A percentile compares a stretch with the other conserved stretches of the same genome.
Evolutionary conservation across 2,888 invertebrate genomes (phyloP).

Genomic region (Tuberolachnus salignus): DNA sequence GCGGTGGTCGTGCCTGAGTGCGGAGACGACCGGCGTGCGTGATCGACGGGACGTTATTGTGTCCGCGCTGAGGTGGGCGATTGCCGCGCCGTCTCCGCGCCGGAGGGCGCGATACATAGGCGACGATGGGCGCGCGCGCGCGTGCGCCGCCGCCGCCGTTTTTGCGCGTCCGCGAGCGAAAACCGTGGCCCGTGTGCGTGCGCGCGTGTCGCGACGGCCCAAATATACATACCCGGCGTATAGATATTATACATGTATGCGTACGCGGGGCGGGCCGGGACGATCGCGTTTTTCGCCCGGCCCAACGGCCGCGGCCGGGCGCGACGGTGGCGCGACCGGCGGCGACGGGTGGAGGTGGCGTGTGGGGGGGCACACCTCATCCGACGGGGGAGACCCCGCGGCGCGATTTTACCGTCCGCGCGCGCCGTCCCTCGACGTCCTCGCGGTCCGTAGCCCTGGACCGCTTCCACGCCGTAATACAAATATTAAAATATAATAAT

Average conservation of each 20-base stretch:
- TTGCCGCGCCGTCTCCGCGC: background rate
- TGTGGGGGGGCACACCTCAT: no score
- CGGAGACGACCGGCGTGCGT: conserved; percentile 47
- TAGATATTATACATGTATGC: background rate
- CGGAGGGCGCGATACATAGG: background rate
- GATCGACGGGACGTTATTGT: conserved; percentile 51
- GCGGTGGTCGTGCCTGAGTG: background rate
- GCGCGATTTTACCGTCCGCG: no score
- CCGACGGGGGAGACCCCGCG: no score
- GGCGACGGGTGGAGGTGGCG: background rate
- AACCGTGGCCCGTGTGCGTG: background rate
- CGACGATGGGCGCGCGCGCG: background rate
- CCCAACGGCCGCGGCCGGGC: conserved; percentile 10
- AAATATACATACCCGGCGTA: background rate
- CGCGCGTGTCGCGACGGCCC: background rate
- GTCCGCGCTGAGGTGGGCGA: background rate
- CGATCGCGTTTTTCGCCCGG: conserved; percentile 30
- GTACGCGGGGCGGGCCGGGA: background rate
- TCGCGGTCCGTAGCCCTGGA: no score
- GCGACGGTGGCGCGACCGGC: background rate
- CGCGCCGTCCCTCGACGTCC: no score
- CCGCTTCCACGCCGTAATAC: no score
- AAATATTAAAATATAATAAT: no score
- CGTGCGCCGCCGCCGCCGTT: background rate
- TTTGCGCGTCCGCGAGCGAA: background rate